phyloP scores from a whole-genome alignment of 2,888 invertebrate genomes.

The Tachina grossa region DNA sequence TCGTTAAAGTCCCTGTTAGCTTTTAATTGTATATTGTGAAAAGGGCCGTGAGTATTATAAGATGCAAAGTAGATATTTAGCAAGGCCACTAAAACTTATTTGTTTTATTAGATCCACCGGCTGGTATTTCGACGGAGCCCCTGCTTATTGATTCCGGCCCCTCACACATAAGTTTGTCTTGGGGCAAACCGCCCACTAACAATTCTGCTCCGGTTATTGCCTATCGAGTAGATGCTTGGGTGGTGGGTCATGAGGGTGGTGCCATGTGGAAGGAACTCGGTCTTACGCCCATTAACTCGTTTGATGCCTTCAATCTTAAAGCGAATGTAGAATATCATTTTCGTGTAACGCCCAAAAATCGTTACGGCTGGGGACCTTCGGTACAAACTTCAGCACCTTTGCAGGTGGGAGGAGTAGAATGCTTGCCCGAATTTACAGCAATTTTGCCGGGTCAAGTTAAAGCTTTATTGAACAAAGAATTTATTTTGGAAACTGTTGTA shows the following conservation, averaged over 20 bases:
- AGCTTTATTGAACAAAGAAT: slow-evolving; percentile 87
- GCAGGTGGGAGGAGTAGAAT: slow-evolving; percentile 86
- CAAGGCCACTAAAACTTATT: slow-evolving; percentile 29
- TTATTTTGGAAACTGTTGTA: slow-evolving; percentile 89
- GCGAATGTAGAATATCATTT: slow-evolving; percentile 92
- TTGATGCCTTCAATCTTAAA: slow-evolving; percentile 92
- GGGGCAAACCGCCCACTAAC: slow-evolving; percentile 88
- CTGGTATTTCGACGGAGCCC: slow-evolving; percentile 90
- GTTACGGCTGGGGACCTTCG: slow-evolving; percentile 94
- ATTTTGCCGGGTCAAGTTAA: slow-evolving; percentile 91
- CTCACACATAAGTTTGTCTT: slow-evolving; percentile 92
- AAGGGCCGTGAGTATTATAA: background rate
- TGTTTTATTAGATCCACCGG: slow-evolving; percentile 88
- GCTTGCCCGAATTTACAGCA: slow-evolving; percentile 90
- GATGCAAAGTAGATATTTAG: background rate
- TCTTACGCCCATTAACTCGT: slow-evolving; percentile 90
- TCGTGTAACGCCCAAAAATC: slow-evolving; percentile 93
- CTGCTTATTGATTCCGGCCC: slow-evolving; percentile 91
- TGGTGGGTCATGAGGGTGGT: slow-evolving; percentile 90
- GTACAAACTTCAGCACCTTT: slow-evolving; percentile 87
- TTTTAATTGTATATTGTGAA: background rate
- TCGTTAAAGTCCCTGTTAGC: too few relatives aligned
- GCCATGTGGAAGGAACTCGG: slow-evolving; percentile 93
- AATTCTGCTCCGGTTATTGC: slow-evolving; percentile 91
- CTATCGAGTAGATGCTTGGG: slow-evolving; percentile 92